Percentiles rank a stretch among this genome's conserved stretches.
Conservation (phyloP, 1,140 invertebrate species). For the Bicyclus anynana region DNA sequence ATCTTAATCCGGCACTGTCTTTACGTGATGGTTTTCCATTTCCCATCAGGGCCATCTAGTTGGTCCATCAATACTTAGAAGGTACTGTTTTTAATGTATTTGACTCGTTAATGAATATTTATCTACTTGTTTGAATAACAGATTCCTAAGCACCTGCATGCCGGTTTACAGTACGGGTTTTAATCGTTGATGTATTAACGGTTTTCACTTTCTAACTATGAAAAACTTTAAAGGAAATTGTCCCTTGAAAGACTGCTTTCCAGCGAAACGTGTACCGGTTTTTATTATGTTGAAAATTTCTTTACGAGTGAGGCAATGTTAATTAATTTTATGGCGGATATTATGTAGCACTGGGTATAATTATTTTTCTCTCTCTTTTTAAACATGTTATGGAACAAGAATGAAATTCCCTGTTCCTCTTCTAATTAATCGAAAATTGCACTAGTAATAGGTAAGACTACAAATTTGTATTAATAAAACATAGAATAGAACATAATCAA, state of each 20-base stretch:
- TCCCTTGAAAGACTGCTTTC: constrained; percentile 35
- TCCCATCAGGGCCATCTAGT: too few relatives aligned
- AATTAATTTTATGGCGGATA: constrained; percentile 1
- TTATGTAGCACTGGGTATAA: too few relatives aligned
- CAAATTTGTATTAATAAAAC: too few relatives aligned
- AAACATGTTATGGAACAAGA: too few relatives aligned
- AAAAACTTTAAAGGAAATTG: constrained; percentile 34
- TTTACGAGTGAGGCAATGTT: constrained; percentile 24
- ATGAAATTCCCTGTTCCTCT: too few relatives aligned
- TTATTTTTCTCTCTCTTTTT: too few relatives aligned
- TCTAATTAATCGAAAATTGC: too few relatives aligned
- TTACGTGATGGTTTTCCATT: too few relatives aligned
- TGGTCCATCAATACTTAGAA: background rate
- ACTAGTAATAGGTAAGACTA: too few relatives aligned
- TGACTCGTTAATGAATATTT: background rate
- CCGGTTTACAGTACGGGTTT: constrained; percentile 5
- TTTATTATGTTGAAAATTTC: constrained; percentile 33
- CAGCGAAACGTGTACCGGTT: constrained; percentile 23
- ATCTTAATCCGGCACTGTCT: too few relatives aligned
- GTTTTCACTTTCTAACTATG: constrained; percentile 36
- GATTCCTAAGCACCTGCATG: background rate
- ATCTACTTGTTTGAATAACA: constrained; percentile 2
- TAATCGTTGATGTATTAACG: constrained; percentile 15
- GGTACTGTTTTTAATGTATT: background rate
- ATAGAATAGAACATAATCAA: too few relatives aligned